These are phyloP conservation scores for Ptychochromis oligacanthus DNA, from an alignment of 2,113 vertebrate genomes.

Conservation along the genomic window DNA sequence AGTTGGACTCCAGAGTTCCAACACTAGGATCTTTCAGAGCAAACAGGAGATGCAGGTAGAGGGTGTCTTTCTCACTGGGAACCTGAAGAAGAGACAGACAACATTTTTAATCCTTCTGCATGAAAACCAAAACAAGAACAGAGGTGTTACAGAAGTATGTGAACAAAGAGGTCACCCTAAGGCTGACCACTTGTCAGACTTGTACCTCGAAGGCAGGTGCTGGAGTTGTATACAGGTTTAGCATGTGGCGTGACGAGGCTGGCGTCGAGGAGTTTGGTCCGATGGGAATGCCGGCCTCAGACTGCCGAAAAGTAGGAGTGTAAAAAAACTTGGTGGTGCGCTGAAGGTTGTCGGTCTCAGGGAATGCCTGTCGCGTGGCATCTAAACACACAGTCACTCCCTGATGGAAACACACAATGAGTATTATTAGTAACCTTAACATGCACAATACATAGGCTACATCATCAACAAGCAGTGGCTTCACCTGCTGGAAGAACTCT, in stretches of 20 bases:
- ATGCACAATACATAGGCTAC: background rate
- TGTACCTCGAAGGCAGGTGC: constrained; percentile 68
- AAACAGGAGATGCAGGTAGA: constrained; percentile 87
- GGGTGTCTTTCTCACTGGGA: constrained; percentile 68
- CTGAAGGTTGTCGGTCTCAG: constrained; percentile 71
- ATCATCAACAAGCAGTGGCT: background rate
- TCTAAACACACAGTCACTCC: constrained; percentile 85
- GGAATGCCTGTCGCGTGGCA: constrained; percentile 75
- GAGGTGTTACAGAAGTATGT: background rate
- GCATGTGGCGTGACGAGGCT: constrained; percentile 75
- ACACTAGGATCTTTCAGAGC: constrained; percentile 81
- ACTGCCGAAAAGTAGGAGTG: constrained; percentile 51
- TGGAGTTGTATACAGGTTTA: constrained; percentile 79
- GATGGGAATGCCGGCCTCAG: constrained; percentile 78
- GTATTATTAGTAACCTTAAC: background rate
- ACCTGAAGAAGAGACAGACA: constrained; percentile 45
- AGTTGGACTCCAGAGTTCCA: constrained; percentile 84
- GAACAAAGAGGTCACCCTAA: background rate
- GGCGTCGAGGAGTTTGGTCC: constrained; percentile 73
- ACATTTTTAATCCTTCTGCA: background rate
- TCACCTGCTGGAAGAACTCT: constrained; percentile 85
- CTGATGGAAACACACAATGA: constrained; percentile 62
- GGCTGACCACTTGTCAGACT: background rate
- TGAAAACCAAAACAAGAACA: too few species aligned
- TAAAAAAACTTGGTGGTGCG: constrained; percentile 81